Conservation (phyloP, 2,888 invertebrate genomes). For the Danaus chrysippus region DNA sequence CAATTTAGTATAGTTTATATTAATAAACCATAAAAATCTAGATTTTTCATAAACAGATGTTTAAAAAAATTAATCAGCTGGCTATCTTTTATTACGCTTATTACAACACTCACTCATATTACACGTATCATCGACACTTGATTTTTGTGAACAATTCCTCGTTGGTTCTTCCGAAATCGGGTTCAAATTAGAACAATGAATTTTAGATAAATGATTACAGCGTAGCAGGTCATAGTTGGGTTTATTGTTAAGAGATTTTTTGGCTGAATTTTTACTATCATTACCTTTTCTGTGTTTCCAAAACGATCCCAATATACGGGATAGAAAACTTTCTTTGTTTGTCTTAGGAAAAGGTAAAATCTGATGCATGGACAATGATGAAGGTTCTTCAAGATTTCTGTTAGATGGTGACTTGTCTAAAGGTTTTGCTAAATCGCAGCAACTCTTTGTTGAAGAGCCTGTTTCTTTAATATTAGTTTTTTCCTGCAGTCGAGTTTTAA, state of each 20-base stretch:
- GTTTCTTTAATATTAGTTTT: conserved; percentile 38
- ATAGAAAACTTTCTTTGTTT: conserved; percentile 48
- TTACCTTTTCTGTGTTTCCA: conserved; percentile 42
- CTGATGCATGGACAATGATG: conserved; percentile 57
- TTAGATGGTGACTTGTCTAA: not conserved
- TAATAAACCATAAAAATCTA: not conserved
- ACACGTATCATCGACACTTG: conserved; percentile 32
- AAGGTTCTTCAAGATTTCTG: conserved; percentile 4
- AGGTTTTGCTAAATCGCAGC: conserved; percentile 41
- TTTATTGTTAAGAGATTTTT: conserved; percentile 39
- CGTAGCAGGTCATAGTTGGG: conserved; percentile 60
- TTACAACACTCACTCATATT: conserved; percentile 26
- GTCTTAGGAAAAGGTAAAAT: conserved; percentile 66
- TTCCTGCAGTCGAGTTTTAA: conserved; percentile 57
- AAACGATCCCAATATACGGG: conserved; percentile 51
- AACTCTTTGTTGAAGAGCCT: conserved; percentile 40
- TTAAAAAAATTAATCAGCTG: not conserved
- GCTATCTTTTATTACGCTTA: conserved; percentile 18
- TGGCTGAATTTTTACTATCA: conserved; percentile 37
- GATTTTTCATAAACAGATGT: not conserved
- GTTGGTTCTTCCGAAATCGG: conserved; percentile 52
- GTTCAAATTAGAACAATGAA: conserved; percentile 43
- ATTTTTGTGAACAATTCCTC: conserved; percentile 22
- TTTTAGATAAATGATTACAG: conserved; percentile 42
- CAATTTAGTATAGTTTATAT: too few species aligned